phyloP scores from a whole-genome alignment of 1,140 invertebrate genomes.

The Drosophila burlai region DNA sequence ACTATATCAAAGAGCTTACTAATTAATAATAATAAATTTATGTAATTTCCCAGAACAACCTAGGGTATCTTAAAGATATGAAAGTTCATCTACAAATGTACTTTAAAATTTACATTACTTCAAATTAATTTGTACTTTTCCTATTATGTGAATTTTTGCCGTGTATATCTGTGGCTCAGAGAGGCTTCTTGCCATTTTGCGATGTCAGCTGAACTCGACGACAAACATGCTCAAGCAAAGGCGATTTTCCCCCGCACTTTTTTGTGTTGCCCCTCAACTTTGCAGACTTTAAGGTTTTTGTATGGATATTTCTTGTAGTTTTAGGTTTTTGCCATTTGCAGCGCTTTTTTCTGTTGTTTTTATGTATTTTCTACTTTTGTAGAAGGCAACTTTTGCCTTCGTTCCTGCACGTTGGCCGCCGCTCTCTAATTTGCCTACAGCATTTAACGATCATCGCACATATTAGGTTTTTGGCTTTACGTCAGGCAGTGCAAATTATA shows the following conservation, averaged over 20 bases:
- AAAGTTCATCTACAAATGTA: not conserved
- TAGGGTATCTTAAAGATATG: not conserved
- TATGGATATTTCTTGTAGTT: conserved; percentile 11
- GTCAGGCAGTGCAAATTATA: conserved; percentile 50
- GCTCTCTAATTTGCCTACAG: conserved; percentile 69
- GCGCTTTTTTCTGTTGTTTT: conserved; percentile 8
- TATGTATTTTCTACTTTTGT: conserved; percentile 16
- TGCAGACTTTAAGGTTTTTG: conserved; percentile 52
- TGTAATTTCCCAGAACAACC: not conserved
- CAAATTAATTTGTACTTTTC: no score
- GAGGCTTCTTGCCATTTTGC: conserved; percentile 59
- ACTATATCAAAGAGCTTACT: not conserved
- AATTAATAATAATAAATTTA: no score
- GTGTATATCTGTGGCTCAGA: conserved; percentile 30
- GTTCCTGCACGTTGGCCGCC: conserved; percentile 46
- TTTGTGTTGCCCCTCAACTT: conserved; percentile 10
- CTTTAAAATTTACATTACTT: no score
- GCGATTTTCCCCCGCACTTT: conserved; percentile 13
- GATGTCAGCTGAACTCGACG: conserved; percentile 58
- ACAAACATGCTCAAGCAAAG: conserved; percentile 56
- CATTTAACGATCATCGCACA: conserved; percentile 55
- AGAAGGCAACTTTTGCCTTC: conserved; percentile 47
- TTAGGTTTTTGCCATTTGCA: conserved; percentile 16
- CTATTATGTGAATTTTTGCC: not conserved
- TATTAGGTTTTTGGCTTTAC: conserved; percentile 44